A percentile compares a stretch with the other conserved stretches of the same genome.
Evolutionary conservation across 2,888 invertebrate species (phyloP).

Genomic region (Dynastes hyllus): DNA sequence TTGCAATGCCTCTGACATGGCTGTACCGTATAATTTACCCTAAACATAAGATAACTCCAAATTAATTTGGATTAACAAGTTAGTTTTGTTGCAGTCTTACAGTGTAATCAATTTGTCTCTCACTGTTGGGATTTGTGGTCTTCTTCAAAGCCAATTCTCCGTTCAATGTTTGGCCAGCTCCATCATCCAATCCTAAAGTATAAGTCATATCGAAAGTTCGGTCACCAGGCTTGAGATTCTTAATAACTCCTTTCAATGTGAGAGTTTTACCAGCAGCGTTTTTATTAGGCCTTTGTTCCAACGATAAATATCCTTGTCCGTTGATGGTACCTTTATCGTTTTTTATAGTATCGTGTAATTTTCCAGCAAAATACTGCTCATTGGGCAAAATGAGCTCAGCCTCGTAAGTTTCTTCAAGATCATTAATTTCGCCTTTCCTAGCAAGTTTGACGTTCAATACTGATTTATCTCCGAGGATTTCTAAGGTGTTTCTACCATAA

Average conservation of each 20-base stretch:
- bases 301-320: constrained; percentile 61
- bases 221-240: constrained; percentile 70
- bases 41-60: constrained; percentile 13
- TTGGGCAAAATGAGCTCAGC: constrained; percentile 73
- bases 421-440: constrained; percentile 68
- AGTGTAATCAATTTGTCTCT: constrained; percentile 59
- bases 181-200: constrained; percentile 69
- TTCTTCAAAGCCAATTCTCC: constrained; percentile 68
- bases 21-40: constrained; percentile 66
- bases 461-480: constrained; percentile 71
- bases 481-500: constrained; percentile 71
- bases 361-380: constrained; percentile 70
- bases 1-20: constrained; percentile 66
- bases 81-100: constrained; percentile 45
- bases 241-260: constrained; percentile 65
- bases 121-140: constrained; percentile 61
- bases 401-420: constrained; percentile 71
- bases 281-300: constrained; percentile 69
- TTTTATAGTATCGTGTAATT: constrained; percentile 66
- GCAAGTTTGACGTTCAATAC: constrained; percentile 71
- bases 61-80: too few relatives aligned
- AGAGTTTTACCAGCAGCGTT: constrained; percentile 71
- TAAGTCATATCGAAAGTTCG: constrained; percentile 68
- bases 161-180: constrained; percentile 72
- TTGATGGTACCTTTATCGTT: constrained; percentile 61